Percentiles rank a stretch among this genome's conserved stretches.
Evolutionary conservation across 2,113 vertebrate genomes (phyloP).

Genomic region (Pao palembangensis): DNA sequence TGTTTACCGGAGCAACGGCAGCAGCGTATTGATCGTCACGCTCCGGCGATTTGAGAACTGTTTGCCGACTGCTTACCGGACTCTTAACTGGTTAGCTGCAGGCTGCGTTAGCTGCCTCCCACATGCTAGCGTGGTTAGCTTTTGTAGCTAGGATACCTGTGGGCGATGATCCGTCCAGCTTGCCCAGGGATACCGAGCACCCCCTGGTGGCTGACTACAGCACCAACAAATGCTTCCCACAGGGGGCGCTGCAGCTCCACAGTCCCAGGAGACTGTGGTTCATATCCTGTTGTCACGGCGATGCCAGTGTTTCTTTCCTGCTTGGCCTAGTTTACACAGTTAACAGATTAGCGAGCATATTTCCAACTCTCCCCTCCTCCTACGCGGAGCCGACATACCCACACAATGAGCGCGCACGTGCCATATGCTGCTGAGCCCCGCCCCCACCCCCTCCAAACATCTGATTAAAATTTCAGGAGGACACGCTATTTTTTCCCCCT

Average conservation of each 20-base stretch:
- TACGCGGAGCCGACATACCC: neutral
- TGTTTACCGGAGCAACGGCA: conserved; percentile 29
- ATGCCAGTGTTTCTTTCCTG: conserved; percentile 1
- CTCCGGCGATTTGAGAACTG: no score
- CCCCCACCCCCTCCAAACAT: conserved; percentile 38
- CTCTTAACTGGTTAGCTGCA: no score
- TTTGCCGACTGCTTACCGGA: neutral
- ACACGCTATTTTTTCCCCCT: conserved; percentile 35
- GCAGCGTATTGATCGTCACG: no score
- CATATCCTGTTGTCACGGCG: conserved; percentile 8
- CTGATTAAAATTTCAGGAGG: conserved; percentile 56
- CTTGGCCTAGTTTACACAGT: conserved; percentile 36
- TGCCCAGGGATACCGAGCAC: no score
- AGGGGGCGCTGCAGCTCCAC: conserved; percentile 4
- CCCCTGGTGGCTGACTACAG: no score
- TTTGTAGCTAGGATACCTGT: no score
- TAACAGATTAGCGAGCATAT: neutral
- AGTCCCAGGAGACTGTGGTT: no score
- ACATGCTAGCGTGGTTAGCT: no score
- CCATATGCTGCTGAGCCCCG: conserved; percentile 37
- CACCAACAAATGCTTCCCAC: no score
- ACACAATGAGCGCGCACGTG: conserved; percentile 22
- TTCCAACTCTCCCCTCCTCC: neutral
- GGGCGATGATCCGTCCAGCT: no score
- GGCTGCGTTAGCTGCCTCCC: no score